Evolutionary conservation across 2,888 invertebrate genomes (phyloP), one percentile per base, ranked within the genome.

Genomic region (Tuberolachnus salignus): DNA sequence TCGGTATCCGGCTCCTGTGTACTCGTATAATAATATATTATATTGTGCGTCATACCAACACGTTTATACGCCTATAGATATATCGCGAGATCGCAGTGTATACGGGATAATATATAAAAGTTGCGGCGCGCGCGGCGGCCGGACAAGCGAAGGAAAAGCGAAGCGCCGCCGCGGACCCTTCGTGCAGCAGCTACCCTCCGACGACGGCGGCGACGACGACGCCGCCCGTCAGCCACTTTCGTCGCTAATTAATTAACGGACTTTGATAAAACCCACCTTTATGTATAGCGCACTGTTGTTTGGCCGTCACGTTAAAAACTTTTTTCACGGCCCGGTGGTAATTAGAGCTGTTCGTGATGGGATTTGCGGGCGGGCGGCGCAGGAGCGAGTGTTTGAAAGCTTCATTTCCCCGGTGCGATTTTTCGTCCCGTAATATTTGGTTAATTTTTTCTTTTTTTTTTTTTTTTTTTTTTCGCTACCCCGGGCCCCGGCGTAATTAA

Each of bases 191-290:
- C n/a, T n/a, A n/a, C 42, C 21, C 70, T 55, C 42, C 8, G 59
- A 26, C n/a, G n/a, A n/a, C 34, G 34, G 3, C 34, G 34, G 3
- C 34, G 46, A 9, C 67, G 51, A 3, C 69, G 69, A 11, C 69
- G 21, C 42, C 16, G 10, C 34, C 49, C 72, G 59, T 61, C 72
- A 61, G 59, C 72, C 53, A 64, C 63, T 64, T 53, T 64, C 63
- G 73, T 44, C 53, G 73, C 64, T 74, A 64, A 74, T 74, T 74
- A 74, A 74, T 74, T 74, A 74, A 74, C 73, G 73, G 73, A 74
- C 73, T 64, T 53, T 74, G 63, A 63, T 51, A 51, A 51, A 63
- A 73, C 51, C 42, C 72, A 16, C 34, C 11, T 34, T 4, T 34
- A 34, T 34, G 34, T 21, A 63, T 57, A 19, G 14, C 10, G 16